Evolutionary conservation across 2,797 vertebrate genomes (phyloP).

Genomic region (Cossypha niveicapilla): DNA sequence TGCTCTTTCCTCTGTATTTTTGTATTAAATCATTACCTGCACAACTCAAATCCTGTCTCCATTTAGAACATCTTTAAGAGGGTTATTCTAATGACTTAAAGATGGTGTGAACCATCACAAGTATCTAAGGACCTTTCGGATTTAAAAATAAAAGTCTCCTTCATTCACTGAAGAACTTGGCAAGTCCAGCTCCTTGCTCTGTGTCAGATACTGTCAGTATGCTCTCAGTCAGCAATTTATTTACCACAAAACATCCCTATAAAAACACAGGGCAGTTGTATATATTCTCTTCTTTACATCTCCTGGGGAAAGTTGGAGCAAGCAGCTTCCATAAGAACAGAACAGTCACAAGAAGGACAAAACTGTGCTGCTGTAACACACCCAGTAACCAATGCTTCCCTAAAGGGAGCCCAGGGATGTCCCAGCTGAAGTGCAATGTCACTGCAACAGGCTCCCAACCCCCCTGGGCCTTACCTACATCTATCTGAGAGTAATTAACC

Average conservation of each 20-base stretch:
- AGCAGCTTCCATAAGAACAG: not conserved
- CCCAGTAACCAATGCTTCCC: not conserved
- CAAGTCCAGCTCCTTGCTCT: not conserved
- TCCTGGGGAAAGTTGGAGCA: not conserved
- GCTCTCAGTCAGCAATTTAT: not conserved
- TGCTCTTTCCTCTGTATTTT: slow-evolving; percentile 26
- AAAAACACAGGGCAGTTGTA: not conserved
- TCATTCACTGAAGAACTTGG: not conserved
- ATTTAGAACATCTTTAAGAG: slow-evolving; percentile 50
- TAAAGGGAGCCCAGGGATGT: not conserved
- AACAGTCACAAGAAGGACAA: not conserved
- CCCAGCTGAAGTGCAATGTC: not conserved
- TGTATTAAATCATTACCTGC: slow-evolving; percentile 20
- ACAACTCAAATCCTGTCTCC: slow-evolving; percentile 46
- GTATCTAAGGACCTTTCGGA: not conserved
- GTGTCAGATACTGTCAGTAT: not conserved
- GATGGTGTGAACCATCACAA: slow-evolving; percentile 14
- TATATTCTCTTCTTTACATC: not conserved
- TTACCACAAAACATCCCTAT: not conserved
- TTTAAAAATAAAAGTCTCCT: slow-evolving; percentile 35
- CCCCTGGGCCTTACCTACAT: not conserved
- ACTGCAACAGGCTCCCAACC: not conserved
- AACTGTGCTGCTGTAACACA: not conserved
- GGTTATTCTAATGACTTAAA: slow-evolving; percentile 53
- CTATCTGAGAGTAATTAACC: slow-evolving; percentile 7